Conservation (phyloP, 2,888 invertebrate genomes). For the Allophyes oxyacanthae region DNA sequence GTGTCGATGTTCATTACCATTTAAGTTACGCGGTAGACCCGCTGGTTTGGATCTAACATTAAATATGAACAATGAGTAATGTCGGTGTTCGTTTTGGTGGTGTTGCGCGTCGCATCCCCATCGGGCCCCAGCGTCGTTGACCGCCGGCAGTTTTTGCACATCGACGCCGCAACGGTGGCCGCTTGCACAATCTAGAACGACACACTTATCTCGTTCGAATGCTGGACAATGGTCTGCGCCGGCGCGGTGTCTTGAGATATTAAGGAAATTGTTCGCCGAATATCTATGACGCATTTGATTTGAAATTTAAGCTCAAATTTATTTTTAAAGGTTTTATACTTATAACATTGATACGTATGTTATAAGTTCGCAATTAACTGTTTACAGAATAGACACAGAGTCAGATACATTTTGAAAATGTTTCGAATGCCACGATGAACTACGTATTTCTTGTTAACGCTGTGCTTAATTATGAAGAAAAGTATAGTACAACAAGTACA, state of each 20-base stretch:
- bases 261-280: constrained; percentile 48
- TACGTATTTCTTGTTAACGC: no score
- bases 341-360: neutral
- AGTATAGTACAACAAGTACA: no score
- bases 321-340: neutral
- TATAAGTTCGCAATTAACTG: neutral
- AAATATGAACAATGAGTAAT: constrained; percentile 57
- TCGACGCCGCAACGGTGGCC: constrained; percentile 66
- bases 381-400: no score
- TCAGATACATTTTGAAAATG: no score
- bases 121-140: constrained; percentile 85
- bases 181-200: constrained; percentile 78
- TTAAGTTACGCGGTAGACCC: no score
- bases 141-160: constrained; percentile 81
- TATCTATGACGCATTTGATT: constrained; percentile 41
- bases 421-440: no score
- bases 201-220: constrained; percentile 68
- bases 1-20: no score
- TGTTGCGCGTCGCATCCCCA: constrained; percentile 74
- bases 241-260: constrained; percentile 42
- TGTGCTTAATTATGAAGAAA: no score
- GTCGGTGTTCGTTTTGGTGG: constrained; percentile 59
- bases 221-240: constrained; percentile 63
- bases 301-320: constrained; percentile 11
- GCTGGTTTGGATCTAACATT: no score